Percentiles rank a stretch among this genome's conserved stretches.
Conservation (phyloP, 2,888 invertebrate species). For the Drosophila parthenogenetica region DNA sequence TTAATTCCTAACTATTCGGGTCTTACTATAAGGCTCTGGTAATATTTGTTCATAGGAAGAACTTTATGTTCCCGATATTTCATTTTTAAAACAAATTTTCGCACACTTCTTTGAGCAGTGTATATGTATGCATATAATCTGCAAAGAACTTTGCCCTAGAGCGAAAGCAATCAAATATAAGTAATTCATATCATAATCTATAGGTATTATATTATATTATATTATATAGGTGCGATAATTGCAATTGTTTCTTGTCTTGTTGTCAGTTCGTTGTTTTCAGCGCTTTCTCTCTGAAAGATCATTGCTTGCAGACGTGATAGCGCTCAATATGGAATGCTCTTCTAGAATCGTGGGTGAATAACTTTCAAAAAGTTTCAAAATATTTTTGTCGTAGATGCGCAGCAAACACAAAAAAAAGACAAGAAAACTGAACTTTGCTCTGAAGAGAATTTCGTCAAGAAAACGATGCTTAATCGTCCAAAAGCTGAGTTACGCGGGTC, state of each 20-base stretch:
- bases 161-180: conserved; percentile 34
- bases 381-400: conserved; percentile 33
- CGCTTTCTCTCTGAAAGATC: conserved; percentile 22
- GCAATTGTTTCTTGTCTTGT: conserved; percentile 43
- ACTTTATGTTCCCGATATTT: too few species aligned
- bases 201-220: conserved; percentile 30
- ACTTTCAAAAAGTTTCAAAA: conserved; percentile 49
- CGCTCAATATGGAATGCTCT: conserved; percentile 16
- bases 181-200: conserved; percentile 31
- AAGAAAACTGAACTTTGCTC: conserved; percentile 57
- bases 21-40: too few species aligned
- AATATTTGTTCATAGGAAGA: too few species aligned
- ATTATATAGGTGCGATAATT: conserved; percentile 56
- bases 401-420: conserved; percentile 10
- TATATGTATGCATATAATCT: conserved; percentile 6
- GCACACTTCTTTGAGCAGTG: background rate
- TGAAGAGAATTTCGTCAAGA: conserved; percentile 11
- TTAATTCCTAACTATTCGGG: too few species aligned
- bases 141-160: conserved; percentile 56
- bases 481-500: conserved; percentile 45
- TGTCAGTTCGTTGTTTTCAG: conserved; percentile 16
- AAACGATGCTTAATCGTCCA: conserved; percentile 15
- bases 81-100: too few species aligned
- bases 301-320: conserved; percentile 57
- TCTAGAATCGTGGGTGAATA: conserved; percentile 69